Conservation (phyloP, 35 echinoderm and acorn worm genomes). For the Nesometra sesokonis region DNA sequence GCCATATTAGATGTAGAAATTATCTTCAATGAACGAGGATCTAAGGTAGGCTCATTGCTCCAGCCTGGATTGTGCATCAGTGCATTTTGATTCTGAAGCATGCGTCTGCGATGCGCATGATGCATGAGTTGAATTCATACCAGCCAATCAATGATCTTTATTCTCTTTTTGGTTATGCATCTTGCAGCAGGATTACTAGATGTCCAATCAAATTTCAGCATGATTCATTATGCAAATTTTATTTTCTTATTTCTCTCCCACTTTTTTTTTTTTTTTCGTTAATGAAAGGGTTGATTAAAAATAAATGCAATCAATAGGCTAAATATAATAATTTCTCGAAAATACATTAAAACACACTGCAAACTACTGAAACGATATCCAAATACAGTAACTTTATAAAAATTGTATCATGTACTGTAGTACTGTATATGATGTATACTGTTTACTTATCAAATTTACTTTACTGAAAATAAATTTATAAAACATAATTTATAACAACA, state of each 20-base stretch:
- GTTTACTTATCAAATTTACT: too few relatives aligned
- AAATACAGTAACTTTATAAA: too few relatives aligned
- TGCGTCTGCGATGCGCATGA: not conserved
- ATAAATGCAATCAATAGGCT: too few relatives aligned
- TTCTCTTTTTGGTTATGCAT: not conserved
- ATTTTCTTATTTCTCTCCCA: not conserved
- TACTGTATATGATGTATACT: too few relatives aligned
- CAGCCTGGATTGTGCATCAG: slow-evolving; percentile 3
- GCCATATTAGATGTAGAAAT: slow-evolving; percentile 99
- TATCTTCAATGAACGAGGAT: slow-evolving; percentile 97
- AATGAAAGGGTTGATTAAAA: not conserved
- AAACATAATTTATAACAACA: too few relatives aligned
- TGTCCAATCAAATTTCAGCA: not conserved
- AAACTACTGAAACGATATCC: too few relatives aligned
- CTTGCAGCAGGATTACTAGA: not conserved
- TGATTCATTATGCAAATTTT: not conserved
- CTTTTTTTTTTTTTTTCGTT: not conserved
- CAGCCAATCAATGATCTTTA: not conserved
- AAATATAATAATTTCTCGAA: too few relatives aligned
- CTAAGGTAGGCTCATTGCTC: slow-evolving; percentile 66
- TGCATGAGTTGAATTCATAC: not conserved
- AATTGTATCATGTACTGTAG: too few relatives aligned
- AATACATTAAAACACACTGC: too few relatives aligned
- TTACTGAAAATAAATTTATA: too few relatives aligned
- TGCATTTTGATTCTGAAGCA: not conserved